phyloP scores from a whole-genome alignment of 2,113 vertebrate species.

The Lophochroa leadbeateri region DNA sequence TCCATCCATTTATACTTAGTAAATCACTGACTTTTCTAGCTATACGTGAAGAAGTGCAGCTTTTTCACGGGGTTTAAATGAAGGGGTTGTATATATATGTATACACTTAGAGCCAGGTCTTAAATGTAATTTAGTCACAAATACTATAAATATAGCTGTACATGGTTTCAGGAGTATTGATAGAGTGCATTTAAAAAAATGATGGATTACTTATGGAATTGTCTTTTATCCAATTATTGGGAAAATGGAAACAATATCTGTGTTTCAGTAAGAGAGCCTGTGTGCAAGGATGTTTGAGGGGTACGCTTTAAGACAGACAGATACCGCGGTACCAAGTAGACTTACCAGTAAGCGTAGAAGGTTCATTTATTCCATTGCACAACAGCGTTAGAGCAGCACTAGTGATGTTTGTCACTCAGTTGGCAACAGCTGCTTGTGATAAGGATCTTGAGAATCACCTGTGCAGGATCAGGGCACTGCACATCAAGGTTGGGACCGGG shows the following conservation, averaged over 20 bases:
- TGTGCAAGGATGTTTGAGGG: not conserved
- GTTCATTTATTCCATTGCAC: not conserved
- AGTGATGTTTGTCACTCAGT: constrained; percentile 44
- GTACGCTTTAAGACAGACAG: not conserved
- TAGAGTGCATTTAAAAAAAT: not conserved
- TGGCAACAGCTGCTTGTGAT: constrained; percentile 73
- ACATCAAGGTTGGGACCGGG: constrained; percentile 54
- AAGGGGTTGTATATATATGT: not conserved
- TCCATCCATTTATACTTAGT: not conserved
- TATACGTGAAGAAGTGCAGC: not conserved
- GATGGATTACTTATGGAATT: not conserved
- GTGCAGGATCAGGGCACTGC: constrained; percentile 60
- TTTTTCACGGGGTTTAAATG: not conserved
- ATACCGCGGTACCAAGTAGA: not conserved
- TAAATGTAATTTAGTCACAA: not conserved
- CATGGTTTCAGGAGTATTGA: not conserved
- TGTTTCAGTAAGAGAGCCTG: not conserved
- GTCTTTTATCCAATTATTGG: not conserved
- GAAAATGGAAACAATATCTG: not conserved
- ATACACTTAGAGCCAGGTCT: not conserved
- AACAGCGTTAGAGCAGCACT: accelerated
- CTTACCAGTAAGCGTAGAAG: not conserved
- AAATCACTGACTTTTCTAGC: not conserved
- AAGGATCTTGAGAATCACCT: constrained; percentile 74
- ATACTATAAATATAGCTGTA: not conserved